A percentile compares a stretch with the other conserved stretches of the same genome.
Conservation (phyloP, 2,888 invertebrate species). For the Tipula helvola region DNA sequence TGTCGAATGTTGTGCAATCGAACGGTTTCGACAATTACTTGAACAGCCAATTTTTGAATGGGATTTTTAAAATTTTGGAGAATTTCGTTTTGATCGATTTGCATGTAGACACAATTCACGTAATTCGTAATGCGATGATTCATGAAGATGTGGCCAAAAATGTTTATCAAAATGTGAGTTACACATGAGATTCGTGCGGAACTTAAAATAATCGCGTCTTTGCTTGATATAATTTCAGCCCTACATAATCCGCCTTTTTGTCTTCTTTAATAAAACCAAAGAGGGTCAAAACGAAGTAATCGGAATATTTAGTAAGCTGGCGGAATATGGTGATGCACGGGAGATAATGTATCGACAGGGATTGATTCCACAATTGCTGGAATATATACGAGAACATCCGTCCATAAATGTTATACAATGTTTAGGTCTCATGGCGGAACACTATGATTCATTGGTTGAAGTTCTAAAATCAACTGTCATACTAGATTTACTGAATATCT, state of each 20-base stretch:
- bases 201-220: background rate
- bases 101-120: background rate
- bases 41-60: slow-evolving; percentile 12
- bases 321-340: background rate
- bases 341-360: background rate
- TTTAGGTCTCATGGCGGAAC: background rate
- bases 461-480: background rate
- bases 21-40: slow-evolving; percentile 7
- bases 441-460: background rate
- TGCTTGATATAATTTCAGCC: background rate
- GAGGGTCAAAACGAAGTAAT: background rate
- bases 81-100: background rate
- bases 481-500: background rate
- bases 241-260: background rate
- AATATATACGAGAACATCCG: background rate
- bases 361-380: background rate
- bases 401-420: background rate
- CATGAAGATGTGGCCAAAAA: background rate
- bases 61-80: slow-evolving; percentile 15
- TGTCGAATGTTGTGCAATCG: background rate
- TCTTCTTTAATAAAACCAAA: background rate
- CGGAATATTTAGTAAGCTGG: background rate
- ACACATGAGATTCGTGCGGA: background rate
- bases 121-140: background rate
- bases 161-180: background rate